A percentile compares a stretch with the other conserved stretches of the same genome.
Conservation (phyloP, 2,797 vertebrate species). For the Mormyrus hasselquistii region DNA sequence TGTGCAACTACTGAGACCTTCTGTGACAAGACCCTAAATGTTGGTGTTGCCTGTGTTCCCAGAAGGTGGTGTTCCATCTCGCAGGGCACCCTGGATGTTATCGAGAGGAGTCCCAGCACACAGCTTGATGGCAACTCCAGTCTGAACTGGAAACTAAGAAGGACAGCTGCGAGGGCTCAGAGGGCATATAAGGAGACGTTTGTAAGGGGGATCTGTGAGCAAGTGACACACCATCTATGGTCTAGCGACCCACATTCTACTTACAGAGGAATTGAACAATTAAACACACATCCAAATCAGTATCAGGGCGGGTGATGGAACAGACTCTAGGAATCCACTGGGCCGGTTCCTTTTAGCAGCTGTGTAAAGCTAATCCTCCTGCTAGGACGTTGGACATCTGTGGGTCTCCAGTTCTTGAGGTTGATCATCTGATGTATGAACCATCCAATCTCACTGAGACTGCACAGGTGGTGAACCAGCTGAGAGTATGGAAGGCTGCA, state of each 20-base stretch:
- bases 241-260: background rate
- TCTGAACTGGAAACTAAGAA: background rate
- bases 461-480: background rate
- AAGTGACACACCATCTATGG: background rate
- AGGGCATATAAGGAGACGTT: background rate
- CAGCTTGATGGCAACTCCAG: background rate
- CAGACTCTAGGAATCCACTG: background rate
- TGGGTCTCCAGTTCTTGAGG: background rate
- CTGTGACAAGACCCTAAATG: background rate
- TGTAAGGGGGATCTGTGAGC: background rate
- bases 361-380: background rate
- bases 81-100: background rate
- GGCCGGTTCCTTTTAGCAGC: background rate
- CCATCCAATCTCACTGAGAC: background rate
- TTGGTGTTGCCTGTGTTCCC: background rate
- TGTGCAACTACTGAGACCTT: background rate
- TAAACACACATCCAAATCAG: background rate
- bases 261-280: background rate
- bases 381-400: background rate
- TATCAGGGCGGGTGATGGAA: background rate
- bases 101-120: background rate
- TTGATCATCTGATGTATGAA: background rate
- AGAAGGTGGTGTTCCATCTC: background rate
- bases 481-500: background rate
- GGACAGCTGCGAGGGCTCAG: background rate